Percentiles rank a stretch among this genome's conserved stretches.
Evolutionary conservation across 2,113 vertebrate species (phyloP).

Genomic region (Oryzias melastigma): DNA sequence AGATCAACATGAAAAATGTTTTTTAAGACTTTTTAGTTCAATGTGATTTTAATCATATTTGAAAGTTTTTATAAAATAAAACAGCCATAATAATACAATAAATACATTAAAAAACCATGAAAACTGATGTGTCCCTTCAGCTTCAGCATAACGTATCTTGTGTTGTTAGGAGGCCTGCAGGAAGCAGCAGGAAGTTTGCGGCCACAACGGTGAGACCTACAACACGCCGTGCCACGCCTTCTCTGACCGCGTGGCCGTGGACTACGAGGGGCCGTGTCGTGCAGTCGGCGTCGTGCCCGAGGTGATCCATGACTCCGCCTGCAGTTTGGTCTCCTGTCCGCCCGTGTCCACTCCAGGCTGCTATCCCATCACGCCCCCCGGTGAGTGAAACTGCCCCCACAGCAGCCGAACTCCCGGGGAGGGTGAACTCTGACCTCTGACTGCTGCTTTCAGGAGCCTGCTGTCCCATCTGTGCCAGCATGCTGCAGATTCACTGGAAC

Average conservation of each 20-base stretch:
- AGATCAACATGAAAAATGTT: no score
- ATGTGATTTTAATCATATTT: no score
- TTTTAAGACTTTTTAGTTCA: no score
- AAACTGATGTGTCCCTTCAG: no score
- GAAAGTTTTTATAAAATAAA: no score
- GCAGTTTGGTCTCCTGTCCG: slow-evolving; percentile 84
- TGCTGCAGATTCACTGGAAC: slow-evolving; percentile 92
- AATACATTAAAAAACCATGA: no score
- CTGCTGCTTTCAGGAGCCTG: slow-evolving; percentile 83
- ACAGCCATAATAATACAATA: no score
- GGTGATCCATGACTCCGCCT: slow-evolving; percentile 76
- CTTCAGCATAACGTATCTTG: no score
- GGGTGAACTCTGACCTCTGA: slow-evolving; percentile 9
- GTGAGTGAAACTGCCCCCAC: slow-evolving; percentile 58
- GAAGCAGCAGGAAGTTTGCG: slow-evolving; percentile 79
- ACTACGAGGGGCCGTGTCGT: slow-evolving; percentile 86
- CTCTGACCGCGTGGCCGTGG: slow-evolving; percentile 85
- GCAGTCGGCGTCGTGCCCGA: slow-evolving; percentile 83
- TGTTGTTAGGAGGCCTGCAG: slow-evolving; percentile 78
- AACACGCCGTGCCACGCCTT: slow-evolving; percentile 87
- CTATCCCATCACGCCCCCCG: slow-evolving; percentile 85
- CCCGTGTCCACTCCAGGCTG: slow-evolving; percentile 76
- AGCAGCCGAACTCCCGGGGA: background rate
- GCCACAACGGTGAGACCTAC: slow-evolving; percentile 91
- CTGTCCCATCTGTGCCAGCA: slow-evolving; percentile 92